phyloP scores from a whole-genome alignment of 2,113 vertebrate genomes.

The Pterophyllum scalare region DNA sequence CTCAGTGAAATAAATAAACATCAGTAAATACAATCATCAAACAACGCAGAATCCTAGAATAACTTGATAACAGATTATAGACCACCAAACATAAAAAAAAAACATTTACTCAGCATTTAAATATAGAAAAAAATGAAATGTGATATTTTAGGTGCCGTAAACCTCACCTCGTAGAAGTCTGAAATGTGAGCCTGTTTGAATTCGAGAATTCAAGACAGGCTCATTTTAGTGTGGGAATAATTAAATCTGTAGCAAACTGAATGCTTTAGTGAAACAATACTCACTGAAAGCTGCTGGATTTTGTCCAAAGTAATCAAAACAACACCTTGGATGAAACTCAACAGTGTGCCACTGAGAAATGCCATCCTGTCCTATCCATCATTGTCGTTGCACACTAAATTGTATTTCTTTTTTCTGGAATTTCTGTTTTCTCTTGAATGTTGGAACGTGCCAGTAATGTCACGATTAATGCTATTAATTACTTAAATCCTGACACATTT shows the following conservation, averaged over 20 bases:
- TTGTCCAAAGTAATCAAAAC: constrained; percentile 77
- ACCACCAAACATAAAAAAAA: neutral
- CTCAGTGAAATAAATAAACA: neutral
- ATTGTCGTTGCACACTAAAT: constrained; percentile 9
- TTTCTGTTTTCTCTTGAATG: constrained; percentile 22
- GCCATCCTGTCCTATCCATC: constrained; percentile 48
- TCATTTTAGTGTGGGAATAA: constrained; percentile 67
- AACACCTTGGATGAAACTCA: constrained; percentile 71
- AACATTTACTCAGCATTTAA: neutral
- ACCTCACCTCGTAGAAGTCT: constrained; percentile 1
- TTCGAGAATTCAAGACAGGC: constrained; percentile 40
- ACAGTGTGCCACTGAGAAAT: constrained; percentile 48
- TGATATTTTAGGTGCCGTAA: neutral
- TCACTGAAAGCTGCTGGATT: constrained; percentile 62
- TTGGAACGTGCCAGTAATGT: constrained; percentile 48
- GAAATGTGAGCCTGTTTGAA: constrained; percentile 45
- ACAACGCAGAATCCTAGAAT: neutral
- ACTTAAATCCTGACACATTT: neutral
- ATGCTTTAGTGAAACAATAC: constrained; percentile 57
- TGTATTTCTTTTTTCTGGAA: neutral
- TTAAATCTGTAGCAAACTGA: constrained; percentile 69
- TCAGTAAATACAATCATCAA: neutral
- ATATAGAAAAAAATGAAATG: neutral
- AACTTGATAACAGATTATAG: neutral
- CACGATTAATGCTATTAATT: constrained; percentile 31